phyloP scores from a whole-genome alignment of 1,140 invertebrate species.

The Lamellibrachia luymesi region DNA sequence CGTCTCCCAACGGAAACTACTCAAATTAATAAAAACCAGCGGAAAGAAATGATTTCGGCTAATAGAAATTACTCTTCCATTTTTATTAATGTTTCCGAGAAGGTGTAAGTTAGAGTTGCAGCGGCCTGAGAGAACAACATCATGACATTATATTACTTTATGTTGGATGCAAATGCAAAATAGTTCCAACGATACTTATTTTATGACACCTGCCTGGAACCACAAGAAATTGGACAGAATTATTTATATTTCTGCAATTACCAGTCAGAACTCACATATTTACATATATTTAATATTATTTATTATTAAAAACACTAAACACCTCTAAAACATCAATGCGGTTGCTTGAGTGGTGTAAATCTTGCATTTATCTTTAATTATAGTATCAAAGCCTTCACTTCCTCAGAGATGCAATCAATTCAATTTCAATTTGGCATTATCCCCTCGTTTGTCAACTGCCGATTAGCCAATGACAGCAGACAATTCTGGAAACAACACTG shows the following conservation, averaged over 20 bases:
- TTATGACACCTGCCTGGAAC: no score
- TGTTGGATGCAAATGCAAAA: background rate
- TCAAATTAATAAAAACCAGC: background rate
- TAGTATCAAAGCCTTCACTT: background rate
- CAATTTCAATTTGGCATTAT: background rate
- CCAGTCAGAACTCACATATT: background rate
- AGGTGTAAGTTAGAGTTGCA: background rate
- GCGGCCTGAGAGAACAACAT: background rate
- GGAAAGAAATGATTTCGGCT: background rate
- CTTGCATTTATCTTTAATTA: background rate
- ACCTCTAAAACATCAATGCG: background rate
- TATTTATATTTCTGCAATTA: background rate
- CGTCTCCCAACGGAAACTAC: background rate
- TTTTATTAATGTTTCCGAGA: background rate
- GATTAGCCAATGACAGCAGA: background rate
- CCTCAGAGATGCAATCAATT: background rate
- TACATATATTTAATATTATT: background rate
- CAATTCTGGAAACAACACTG: background rate
- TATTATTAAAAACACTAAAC: background rate
- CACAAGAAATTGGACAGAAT: background rate
- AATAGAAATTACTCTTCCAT: background rate
- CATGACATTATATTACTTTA: background rate
- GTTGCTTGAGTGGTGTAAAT: background rate
- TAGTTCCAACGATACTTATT: background rate
- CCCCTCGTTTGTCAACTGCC: background rate